These are phyloP conservation scores for Aphyosemion australe DNA, from an alignment of 2,113 vertebrate species.

Conservation along the genomic window DNA sequence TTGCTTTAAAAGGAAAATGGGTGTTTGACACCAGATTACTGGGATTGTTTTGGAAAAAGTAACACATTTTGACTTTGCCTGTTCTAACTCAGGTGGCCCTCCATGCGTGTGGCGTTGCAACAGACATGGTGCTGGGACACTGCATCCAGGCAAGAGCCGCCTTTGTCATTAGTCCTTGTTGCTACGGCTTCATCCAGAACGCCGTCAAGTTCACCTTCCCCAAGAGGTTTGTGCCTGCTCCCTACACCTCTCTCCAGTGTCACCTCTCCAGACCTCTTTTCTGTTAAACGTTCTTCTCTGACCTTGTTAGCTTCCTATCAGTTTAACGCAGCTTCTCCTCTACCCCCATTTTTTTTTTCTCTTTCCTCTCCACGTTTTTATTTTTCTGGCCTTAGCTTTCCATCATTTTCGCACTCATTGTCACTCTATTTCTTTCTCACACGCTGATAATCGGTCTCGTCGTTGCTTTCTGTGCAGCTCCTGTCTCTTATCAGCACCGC, in stretches of 20 bases:
- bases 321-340: background rate
- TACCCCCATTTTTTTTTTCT: background rate
- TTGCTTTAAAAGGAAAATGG: background rate
- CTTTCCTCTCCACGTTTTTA: conserved; percentile 1
- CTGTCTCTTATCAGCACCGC: conserved; percentile 20
- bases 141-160: conserved; percentile 85
- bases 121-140: conserved; percentile 95
- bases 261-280: background rate
- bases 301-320: conserved; percentile 29
- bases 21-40: background rate
- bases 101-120: conserved; percentile 95
- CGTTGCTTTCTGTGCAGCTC: conserved; percentile 21
- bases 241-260: background rate
- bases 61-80: conserved; percentile 5
- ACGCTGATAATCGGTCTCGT: conserved; percentile 4
- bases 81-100: conserved; percentile 86
- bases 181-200: conserved; percentile 97
- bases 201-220: conserved; percentile 93
- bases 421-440: background rate
- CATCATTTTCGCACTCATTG: conserved; percentile 14
- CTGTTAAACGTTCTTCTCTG: conserved; percentile 13
- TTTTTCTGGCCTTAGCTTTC: conserved; percentile 2
- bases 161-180: conserved; percentile 94
- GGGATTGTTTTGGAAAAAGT: background rate
- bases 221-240: conserved; percentile 81